phyloP scores from a whole-genome alignment of 2,113 vertebrate genomes.

The Rhynchomys soricoides region DNA sequence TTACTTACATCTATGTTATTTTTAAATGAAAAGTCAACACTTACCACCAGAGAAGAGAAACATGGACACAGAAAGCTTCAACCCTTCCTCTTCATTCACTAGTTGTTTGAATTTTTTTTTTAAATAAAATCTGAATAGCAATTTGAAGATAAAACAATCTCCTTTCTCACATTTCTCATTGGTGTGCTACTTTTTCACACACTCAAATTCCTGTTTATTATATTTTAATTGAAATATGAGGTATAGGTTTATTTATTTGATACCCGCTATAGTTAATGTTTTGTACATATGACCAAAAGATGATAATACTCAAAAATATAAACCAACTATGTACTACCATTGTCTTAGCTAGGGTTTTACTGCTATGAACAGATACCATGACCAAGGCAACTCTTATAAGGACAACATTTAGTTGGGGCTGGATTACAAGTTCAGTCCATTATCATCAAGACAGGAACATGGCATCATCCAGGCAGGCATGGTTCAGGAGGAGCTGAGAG shows the following conservation, averaged over 20 bases:
- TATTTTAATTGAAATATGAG: not conserved
- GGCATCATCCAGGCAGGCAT: too few relatives aligned
- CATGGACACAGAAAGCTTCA: not conserved
- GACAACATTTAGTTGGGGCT: too few relatives aligned
- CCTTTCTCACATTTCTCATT: not conserved
- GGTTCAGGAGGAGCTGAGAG: too few relatives aligned
- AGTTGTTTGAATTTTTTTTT: not conserved
- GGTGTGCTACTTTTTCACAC: not conserved
- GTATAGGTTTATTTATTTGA: not conserved
- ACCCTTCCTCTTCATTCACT: not conserved
- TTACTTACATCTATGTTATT: not conserved
- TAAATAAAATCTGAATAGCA: not conserved
- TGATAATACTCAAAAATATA: not conserved
- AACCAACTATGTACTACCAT: not conserved
- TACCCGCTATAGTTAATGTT: not conserved
- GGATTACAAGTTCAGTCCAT: too few relatives aligned
- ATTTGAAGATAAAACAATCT: not conserved
- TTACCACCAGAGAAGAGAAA: not conserved
- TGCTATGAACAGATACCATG: too few relatives aligned
- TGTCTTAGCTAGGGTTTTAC: too few relatives aligned
- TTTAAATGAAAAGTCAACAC: not conserved
- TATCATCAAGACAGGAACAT: too few relatives aligned
- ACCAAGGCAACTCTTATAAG: too few relatives aligned
- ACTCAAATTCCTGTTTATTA: not conserved
- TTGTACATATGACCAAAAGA: not conserved